These are phyloP conservation scores for Pao palembangensis DNA, from an alignment of 2,113 vertebrate genomes.

Conservation along the genomic window DNA sequence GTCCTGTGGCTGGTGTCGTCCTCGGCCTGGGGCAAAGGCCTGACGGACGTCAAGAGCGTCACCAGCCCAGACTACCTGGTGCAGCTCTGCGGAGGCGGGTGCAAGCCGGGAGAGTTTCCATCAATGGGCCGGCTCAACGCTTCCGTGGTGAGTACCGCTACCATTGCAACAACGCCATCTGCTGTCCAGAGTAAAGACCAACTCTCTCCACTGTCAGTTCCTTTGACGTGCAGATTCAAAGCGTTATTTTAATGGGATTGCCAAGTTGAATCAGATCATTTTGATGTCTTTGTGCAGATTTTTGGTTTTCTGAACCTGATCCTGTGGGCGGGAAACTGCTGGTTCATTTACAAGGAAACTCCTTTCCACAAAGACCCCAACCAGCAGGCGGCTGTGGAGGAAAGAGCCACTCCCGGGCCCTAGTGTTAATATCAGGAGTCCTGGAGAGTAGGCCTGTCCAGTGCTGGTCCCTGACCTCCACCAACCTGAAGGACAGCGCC, in stretches of 20 bases:
- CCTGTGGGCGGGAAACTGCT: conserved; percentile 92
- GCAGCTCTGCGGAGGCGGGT: conserved; percentile 53
- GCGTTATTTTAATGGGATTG: background rate
- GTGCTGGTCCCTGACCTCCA: conserved; percentile 29
- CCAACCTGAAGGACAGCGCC: background rate
- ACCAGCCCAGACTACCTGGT: conserved; percentile 74
- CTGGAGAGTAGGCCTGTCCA: conserved; percentile 3
- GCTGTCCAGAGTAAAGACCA: background rate
- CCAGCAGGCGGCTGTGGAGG: conserved; percentile 76
- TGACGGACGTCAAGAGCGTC: conserved; percentile 85
- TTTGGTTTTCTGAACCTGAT: conserved; percentile 93
- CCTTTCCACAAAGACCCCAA: conserved; percentile 78
- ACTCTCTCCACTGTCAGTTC: too few relatives aligned
- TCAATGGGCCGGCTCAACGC: conserved; percentile 89
- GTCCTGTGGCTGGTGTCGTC: conserved; percentile 95
- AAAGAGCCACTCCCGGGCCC: conserved; percentile 47
- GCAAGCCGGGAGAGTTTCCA: conserved; percentile 65
- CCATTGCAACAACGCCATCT: background rate
- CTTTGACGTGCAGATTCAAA: background rate
- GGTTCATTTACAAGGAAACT: conserved; percentile 97
- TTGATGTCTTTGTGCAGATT: conserved; percentile 71
- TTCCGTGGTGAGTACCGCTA: conserved; percentile 84
- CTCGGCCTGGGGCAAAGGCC: conserved; percentile 90
- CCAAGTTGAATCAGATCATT: background rate
- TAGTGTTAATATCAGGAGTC: conserved; percentile 26